A percentile compares a stretch with the other conserved stretches of the same genome.
Evolutionary conservation across 1,140 invertebrate genomes (phyloP).

Genomic region (Papilio polyxenes): DNA sequence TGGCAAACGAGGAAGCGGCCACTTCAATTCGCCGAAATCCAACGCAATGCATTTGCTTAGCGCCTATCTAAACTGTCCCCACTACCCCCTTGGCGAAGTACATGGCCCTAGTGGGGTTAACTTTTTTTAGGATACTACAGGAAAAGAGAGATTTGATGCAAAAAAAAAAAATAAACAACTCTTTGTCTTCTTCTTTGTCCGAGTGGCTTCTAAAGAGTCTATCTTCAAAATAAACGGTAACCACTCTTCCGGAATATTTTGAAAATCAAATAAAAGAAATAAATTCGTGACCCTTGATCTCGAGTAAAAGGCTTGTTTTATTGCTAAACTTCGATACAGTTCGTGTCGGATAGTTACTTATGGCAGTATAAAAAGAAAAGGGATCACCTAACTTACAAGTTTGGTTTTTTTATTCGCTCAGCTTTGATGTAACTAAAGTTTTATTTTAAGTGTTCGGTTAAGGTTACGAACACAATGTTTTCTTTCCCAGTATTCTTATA

Average conservation of each 20-base stretch:
- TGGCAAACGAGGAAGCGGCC: too few relatives aligned
- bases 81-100: too few relatives aligned
- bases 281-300: slow-evolving; percentile 32
- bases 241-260: not conserved
- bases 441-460: slow-evolving; percentile 57
- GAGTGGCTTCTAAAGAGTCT: not conserved
- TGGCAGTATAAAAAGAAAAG: slow-evolving; percentile 59
- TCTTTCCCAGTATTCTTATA: not conserved
- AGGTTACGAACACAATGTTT: slow-evolving; percentile 25
- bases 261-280: slow-evolving; percentile 23
- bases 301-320: slow-evolving; percentile 47
- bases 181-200: too few relatives aligned
- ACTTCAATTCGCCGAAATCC: too few relatives aligned
- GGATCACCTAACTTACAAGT: slow-evolving; percentile 69
- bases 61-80: too few relatives aligned
- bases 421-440: slow-evolving; percentile 64
- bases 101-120: too few relatives aligned
- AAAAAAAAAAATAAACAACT: not conserved
- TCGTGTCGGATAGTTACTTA: slow-evolving; percentile 55
- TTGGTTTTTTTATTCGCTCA: slow-evolving; percentile 68
- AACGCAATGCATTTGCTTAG: too few relatives aligned
- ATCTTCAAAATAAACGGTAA: not conserved
- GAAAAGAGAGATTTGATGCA: too few relatives aligned
- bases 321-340: slow-evolving; percentile 54
- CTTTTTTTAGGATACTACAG: too few relatives aligned